Evolutionary conservation across 2,888 invertebrate species (phyloP), one percentile per base, ranked within the genome.

Genomic region (Pammene aurita): DNA sequence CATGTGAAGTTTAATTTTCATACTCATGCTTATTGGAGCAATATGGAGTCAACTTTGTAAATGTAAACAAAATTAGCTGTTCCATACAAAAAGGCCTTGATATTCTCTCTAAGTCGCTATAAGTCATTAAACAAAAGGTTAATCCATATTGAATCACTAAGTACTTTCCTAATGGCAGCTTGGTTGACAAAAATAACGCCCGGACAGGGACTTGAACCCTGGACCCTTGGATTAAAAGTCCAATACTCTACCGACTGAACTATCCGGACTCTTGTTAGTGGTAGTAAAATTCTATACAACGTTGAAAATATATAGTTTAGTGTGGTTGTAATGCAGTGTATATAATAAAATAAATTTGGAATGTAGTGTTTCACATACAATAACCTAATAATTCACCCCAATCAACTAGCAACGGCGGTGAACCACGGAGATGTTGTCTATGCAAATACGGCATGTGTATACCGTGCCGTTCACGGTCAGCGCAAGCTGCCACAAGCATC

Each of bases 151-250:
- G n/a, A n/a, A n/a, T n/a, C n/a, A n/a, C n/a, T n/a, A n/a, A n/a
- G n/a, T n/a, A n/a, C n/a, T n/a, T n/a, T n/a, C n/a, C n/a, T n/a
- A n/a, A n/a, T n/a, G n/a, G n/a, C n/a, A n/a, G n/a, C n/a, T n/a
- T n/a, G n/a, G n/a, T n/a, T n/a, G n/a, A n/a, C 58, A 67, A 67
- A 67, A 5, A 48, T n/a, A 57, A 70, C 94, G 94, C 94, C 94
- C 94, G 94, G 93, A 94, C 94, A 95, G 95, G 95, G 95, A 94
- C 95, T 95, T 95, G 95, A 95, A 95, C 94, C 94, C 94, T 94
- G 94, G 95, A 95, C 95, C 95, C 94, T 95, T 95, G 95, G 94
- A 95, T 95, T 95, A 95, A 95, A 95, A 94, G 94, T 94, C 94
- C 94, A 94, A 94, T 94, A 94, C 94, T 94, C 94, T 94, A 94